These are phyloP conservation scores for Villa cingulata DNA, from an alignment of 2,888 invertebrate genomes.

Conservation along the genomic window DNA sequence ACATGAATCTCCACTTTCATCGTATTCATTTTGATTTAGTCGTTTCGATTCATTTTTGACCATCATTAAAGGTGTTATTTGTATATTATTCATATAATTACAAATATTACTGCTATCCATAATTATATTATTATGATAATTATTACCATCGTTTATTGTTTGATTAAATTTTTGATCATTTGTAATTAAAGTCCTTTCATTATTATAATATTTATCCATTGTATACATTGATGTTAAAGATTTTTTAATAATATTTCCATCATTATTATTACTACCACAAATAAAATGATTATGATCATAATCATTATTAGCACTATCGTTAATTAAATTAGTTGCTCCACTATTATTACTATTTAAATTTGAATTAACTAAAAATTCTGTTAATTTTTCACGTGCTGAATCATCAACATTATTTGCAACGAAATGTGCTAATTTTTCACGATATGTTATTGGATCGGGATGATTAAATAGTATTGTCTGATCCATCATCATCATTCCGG, in stretches of 20 bases:
- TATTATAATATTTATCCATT: not conserved
- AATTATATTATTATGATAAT: conserved; percentile 18
- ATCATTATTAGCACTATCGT: not conserved
- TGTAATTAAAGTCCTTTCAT: not conserved
- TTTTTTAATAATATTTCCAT: not conserved
- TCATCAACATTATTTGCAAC: conserved; percentile 12
- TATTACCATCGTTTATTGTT: not conserved
- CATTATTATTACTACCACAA: not conserved
- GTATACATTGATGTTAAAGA: not conserved
- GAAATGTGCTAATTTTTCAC: conserved; percentile 13
- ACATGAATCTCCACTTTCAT: conserved; percentile 34
- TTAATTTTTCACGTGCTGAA: conserved; percentile 17
- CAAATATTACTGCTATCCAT: not conserved
- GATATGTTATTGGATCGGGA: conserved; percentile 1
- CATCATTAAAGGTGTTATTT: not conserved
- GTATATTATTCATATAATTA: not conserved
- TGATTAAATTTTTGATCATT: not conserved
- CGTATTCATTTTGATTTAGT: conserved; percentile 13
- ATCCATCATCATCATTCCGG: conserved; percentile 15
- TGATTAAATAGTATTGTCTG: conserved; percentile 16
- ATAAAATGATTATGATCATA: not conserved
- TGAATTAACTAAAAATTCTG: conserved; percentile 16
- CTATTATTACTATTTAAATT: conserved; percentile 2
- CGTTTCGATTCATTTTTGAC: not conserved
- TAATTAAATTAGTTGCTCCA: not conserved